These are phyloP conservation scores for Tolypeutes matacus DNA, from an alignment of 2,797 vertebrate species.

Conservation along the genomic window DNA sequence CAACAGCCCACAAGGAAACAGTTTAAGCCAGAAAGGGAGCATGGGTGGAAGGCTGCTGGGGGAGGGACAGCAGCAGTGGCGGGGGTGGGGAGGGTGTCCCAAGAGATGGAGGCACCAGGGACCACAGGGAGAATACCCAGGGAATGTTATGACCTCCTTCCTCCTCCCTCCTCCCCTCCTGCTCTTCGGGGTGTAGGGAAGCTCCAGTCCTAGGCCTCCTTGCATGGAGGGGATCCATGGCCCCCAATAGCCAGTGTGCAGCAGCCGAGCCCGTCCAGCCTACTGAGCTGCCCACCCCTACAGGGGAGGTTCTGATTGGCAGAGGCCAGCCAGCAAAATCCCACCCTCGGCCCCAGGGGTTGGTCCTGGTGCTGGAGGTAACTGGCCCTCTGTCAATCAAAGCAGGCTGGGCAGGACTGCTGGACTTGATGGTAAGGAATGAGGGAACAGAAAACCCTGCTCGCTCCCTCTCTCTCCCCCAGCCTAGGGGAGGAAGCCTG, in stretches of 20 bases:
- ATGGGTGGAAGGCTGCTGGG: no score
- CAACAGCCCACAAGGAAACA: no score
- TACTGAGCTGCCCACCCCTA: no score
- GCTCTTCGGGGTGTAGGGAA: not conserved
- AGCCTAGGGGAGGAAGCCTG: not conserved
- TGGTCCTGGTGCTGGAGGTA: not conserved
- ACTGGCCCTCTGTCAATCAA: not conserved
- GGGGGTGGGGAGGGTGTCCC: no score
- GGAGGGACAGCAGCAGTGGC: no score
- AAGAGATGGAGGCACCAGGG: no score
- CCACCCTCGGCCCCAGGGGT: no score
- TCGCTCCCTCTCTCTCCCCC: not conserved
- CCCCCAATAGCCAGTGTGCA: not conserved
- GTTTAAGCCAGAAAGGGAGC: no score
- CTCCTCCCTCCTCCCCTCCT: no score
- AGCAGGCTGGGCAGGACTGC: not conserved
- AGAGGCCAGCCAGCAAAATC: not conserved
- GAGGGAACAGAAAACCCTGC: not conserved
- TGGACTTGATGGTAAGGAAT: not conserved
- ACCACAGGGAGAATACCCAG: no score
- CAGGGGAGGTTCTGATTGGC: not conserved
- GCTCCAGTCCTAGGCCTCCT: no score
- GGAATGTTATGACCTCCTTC: not conserved
- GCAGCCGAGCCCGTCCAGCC: not conserved
- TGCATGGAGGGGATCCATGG: fast-evolving